Evolutionary conservation across 2,797 vertebrate genomes (phyloP), one percentile per base, ranked within the genome.

Genomic region (Acrossocheilus wenchowensis): DNA sequence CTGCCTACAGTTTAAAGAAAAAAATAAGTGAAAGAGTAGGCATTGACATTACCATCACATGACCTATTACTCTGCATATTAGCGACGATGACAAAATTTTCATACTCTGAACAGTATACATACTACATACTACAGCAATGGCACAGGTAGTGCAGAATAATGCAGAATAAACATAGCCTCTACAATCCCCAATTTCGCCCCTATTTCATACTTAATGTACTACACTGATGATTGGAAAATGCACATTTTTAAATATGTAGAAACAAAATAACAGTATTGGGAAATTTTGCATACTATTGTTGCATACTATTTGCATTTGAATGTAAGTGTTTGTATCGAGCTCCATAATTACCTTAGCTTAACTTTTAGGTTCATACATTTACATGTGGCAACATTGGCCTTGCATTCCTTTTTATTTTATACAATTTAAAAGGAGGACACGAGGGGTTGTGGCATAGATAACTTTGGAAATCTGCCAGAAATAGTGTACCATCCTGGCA

Each of bases 401-500:
- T 82, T 82, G 80, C 66, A 71, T 82, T 48, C 15, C 60, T 80
- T 64, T 60, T 54, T 39, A 69, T 69, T 45, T 60, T 73, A 6
- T n/a, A 10, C 43, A 23, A 21, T 26, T 60, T 41, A 83, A 74
- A 74, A 50, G 34, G 60, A 80, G 60, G 26, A 60, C 52, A 74
- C 17, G 34, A 62, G n/a, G 64, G 30, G 23, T 50, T 77, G 43
- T 26, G 19, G 23, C 23, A 78, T 43, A 82, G 10, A 81, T 50
- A 10, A 50, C 78, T 19, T 26, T 23, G 14, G 15, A 79, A 34
- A 26, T 62, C 54, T 64, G 10, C 11, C 14, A n/a, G 14, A 72
- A 81, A 81, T 39, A 54, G 21, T 26, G 34, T 52, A 71, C 7
- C 52, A 54, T 52, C 17, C 5, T 11, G 50, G 15, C 68, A 48